These are phyloP conservation scores for Drosophila insularis DNA, from an alignment of 1,140 invertebrate genomes.

Conservation along the genomic window DNA sequence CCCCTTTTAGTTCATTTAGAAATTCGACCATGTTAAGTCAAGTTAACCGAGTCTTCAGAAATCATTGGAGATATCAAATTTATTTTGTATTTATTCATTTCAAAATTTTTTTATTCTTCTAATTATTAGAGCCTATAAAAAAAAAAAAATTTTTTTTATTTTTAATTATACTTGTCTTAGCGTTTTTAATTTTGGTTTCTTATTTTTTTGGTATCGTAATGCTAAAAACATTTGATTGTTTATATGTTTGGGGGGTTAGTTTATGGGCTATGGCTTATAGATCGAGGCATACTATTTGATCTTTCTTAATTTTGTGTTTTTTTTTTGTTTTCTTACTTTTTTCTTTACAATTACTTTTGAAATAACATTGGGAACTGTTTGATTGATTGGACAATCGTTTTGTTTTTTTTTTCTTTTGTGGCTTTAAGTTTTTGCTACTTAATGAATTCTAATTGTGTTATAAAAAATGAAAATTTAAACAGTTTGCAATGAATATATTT, in stretches of 20 bases:
- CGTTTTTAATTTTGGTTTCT: constrained; percentile 21
- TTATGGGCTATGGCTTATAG: constrained; percentile 55
- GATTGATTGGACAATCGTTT: constrained; percentile 16
- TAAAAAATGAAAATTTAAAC: constrained; percentile 25
- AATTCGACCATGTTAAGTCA: too few relatives aligned
- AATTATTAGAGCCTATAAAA: constrained; percentile 3
- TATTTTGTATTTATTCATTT: too few relatives aligned
- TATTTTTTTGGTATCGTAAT: constrained; percentile 18
- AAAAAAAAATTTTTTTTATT: constrained; percentile 53
- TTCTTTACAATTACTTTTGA: constrained; percentile 57
- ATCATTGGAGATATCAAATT: neutral
- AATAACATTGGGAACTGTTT: constrained; percentile 60
- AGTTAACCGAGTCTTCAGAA: neutral
- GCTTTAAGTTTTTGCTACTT: constrained; percentile 26
- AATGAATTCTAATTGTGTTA: constrained; percentile 30
- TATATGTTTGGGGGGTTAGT: constrained; percentile 29
- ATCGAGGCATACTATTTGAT: constrained; percentile 46
- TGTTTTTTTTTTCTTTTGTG: neutral
- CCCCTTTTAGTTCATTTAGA: neutral
- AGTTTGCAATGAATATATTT: constrained; percentile 39
- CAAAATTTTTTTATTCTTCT: neutral
- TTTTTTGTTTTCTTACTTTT: neutral
- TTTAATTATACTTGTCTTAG: constrained; percentile 45
- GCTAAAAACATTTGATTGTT: constrained; percentile 66
- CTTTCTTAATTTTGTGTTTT: constrained; percentile 7